Base-by-base conservation (phyloP, 2,113 vertebrate genomes). In the Gopherus evgoodei region DNA sequence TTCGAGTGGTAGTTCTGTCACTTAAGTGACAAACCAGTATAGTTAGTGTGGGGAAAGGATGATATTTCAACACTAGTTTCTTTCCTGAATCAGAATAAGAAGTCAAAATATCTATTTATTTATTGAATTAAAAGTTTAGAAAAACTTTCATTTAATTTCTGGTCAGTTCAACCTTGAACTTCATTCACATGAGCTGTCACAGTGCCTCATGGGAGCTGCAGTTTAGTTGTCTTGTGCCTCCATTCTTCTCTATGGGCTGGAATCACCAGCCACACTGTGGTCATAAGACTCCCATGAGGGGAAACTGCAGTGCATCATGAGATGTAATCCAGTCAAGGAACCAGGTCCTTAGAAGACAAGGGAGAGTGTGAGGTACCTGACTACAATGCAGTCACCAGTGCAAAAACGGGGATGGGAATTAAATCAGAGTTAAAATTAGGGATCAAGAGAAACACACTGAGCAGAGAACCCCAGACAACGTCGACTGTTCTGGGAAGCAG, bases 221-320 rank as follows among this genome's bases (percentile, higher is more conserved):
- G 47, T 50, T 59, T 13, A 21, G 10, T 87, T 82, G 10, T 8
- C 0, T 0, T 2, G 3, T 24, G 11, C 2, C 31, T 69, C 2
- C 0, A 0, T 65, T 94, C 44, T 78, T 16, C 14, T 83, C 87
- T 80, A 14, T 27, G 92, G 83, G 8, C 2, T 85, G 75, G 82
- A 79, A 82, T 12, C 3, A 53, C 3, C 24, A 72, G 35, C 83
- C 27, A 4, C 4, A 7, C 17, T 0, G 3, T 10, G 78, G 86
- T 8, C 4, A 27, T 1, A 1, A 31, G 12, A 11, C 5, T 78
- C 1, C 1, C 11, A 62, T 1, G 5, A 86, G 82, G 12, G 1
- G 57, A 87, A 87, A 84, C 10, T 31, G 2, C 12, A 52, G 44
- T 1, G 1, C 12, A 24, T 76, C 17, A 35, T n/a, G 9, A 44